Evolutionary conservation across 1,140 invertebrate genomes (phyloP), one percentile per base, ranked within the genome.

Genomic region (Arctopsyche grandis): DNA sequence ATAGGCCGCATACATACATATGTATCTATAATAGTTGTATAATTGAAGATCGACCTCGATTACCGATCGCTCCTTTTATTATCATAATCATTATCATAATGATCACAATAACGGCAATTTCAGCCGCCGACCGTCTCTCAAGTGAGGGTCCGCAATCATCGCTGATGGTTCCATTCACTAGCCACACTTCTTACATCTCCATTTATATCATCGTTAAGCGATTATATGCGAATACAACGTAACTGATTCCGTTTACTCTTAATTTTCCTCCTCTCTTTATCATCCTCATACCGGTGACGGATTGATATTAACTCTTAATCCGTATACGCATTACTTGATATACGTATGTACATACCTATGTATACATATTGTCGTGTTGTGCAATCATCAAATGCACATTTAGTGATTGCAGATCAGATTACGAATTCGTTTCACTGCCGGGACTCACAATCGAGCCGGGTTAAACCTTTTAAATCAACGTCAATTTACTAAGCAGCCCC

Each of bases 31-130:
- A 81, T 81, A 70, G 69, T 77, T 56, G 63, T 16, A 69, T 81
- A 81, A 81, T 81, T 81, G 80, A 74, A 48, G 80, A 70, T 81
- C 80, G 60, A 43, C 69, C 71, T 22, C 70, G 58, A 29, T 66
- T 26, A 21, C 79, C 24, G 16, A 44, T 70, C 70, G 77, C 52
- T 56, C 63, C 73, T 60, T 78, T 78, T 70, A 69, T 70, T 70
- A 78, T 78, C 73, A 78, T 78, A 46, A 78, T 78, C 77, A 70
- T 78, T 78, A 78, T 78, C 66, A 76, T 76, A 76, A 76, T 76
- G 44, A 78, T 70, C 69, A 78, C 69, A 70, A 73, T 73, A 58
- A 71, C 48, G 26, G 63, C 48, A 5, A 22, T 22, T 5, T 5
- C 58, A 22, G 63, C 63, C 63, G 21, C 48, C 48, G 43, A 60